Conservation (phyloP, 2,113 vertebrate genomes). For the Pelecanus crispus region DNA sequence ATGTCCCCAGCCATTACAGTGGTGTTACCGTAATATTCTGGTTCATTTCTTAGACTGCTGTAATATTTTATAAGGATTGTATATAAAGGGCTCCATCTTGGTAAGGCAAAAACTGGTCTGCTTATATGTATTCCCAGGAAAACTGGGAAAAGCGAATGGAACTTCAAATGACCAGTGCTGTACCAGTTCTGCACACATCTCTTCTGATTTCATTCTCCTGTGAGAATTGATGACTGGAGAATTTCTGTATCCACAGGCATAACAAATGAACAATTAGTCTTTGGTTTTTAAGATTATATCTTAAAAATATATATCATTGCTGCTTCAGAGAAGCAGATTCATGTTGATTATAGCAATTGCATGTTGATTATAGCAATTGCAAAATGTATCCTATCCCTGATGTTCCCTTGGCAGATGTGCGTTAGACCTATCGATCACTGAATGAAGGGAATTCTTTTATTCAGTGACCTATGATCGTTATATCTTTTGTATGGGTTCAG, state of each 20-base stretch:
- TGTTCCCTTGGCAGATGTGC: neutral
- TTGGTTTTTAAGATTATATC: neutral
- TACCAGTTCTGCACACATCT: neutral
- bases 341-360: neutral
- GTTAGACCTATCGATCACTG: neutral
- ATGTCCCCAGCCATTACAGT: neutral
- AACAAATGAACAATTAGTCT: conserved; percentile 1
- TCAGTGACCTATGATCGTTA: neutral
- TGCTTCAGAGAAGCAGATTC: neutral
- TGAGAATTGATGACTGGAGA: neutral
- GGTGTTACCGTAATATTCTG: neutral
- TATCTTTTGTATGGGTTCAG: neutral
- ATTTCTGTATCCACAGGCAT: neutral
- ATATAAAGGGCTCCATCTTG: neutral
- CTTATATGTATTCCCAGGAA: neutral
- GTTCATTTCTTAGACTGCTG: neutral
- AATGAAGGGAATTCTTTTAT: neutral
- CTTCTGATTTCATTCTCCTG: neutral
- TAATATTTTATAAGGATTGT: neutral
- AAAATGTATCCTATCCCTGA: neutral
- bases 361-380: neutral
- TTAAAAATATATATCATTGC: neutral
- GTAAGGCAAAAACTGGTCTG: neutral
- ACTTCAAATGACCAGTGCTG: neutral
- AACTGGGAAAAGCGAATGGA: neutral